Evolutionary conservation across 2,797 vertebrate genomes (phyloP), one percentile per base, ranked within the genome.

Genomic region (Sebastes matsubarae): DNA sequence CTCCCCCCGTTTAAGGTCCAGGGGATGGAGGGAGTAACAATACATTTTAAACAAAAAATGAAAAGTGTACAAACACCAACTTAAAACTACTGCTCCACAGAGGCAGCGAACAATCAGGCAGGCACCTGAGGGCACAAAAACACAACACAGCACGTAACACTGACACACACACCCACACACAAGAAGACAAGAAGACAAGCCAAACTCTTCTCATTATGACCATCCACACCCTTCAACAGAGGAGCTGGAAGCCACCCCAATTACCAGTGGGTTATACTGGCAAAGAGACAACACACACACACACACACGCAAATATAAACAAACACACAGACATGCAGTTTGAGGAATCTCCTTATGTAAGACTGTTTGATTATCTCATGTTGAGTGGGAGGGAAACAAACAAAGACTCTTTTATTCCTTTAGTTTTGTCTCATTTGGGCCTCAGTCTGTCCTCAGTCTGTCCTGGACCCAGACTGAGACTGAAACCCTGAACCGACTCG

Each of bases 181-280:
- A 72, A 60, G 65, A 72, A 72, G 36, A 63, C 74, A 59, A 24
- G 25, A 30, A 69, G 30, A 63, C n/a, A 38, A 66, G 81, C 85
- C 71, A 36, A 80, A 74, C 30, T 81, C 60, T 24, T 86, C 80
- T 89, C 84, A 88, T 92, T 88, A 89, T 67, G 68, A 74, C 60
- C 70, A 72, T 87, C 72, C 80, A 88, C 86, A 80, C 81, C 83
- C 82, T 78, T 66, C 67, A 77, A 58, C 75, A 73, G 78, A 83
- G 82, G 79, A 87, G 81, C 68, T 90, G 92, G 88, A 90, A 87
- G 59, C 52, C 20, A 83, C 73, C 84, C 86, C 72, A 87, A 68
- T 85, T 88, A 87, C 78, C 84, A 86, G 58, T 61, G 69, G 78
- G 82, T 80, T 63, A 60, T 27, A 57, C 27, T 90, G 85, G 87